Evolutionary conservation across 2,888 invertebrate genomes (phyloP), one percentile per base, ranked within the genome.

Genomic region (Apotomis capreana): DNA sequence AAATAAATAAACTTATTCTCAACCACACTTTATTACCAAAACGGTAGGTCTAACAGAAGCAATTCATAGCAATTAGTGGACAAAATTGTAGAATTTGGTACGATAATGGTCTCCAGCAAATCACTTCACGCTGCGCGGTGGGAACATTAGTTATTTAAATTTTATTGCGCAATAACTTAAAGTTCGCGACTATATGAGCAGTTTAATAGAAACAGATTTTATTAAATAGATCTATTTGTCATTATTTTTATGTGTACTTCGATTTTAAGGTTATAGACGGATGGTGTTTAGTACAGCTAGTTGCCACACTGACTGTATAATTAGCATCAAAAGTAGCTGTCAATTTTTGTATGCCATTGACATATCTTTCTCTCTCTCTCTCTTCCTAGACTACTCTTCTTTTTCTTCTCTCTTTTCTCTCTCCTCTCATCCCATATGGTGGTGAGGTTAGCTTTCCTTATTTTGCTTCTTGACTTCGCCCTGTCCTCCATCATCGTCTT

Each of bases 101-200:
- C 12, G 12, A 55, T 64, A 55, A 55, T 46, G 13, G 64, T 54
- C 12, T 40, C 12, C n/a, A 44, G 26, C 64, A 55, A 55, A 64
- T 64, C 55, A 55, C 55, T 44, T 64, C 64, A 64, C 64, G 64
- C 64, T n/a, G 64, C 6, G 55, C 61, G 26, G 64, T 64, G 55
- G 55, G 12, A 46, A 64, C 40, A 64, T 55, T 54, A 44, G 44
- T 54, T 55, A 64, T 64, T 64, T 44, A 64, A 64, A 64, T 55
- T 55, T 64, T 55, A 64, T 55, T 13, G 26, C 26, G 15, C 52
- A 8, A 55, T 64, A 54, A 64, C 40, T 64, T 44, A 36, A 37
- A 52, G 13, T 55, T 44, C 26, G 61, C 26, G 26, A 54, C 54
- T 63, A 52, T 54, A 40, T 12, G 12, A 15, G 1, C 44, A 12